A percentile compares a stretch with the other conserved stretches of the same genome.
phyloP scores from a whole-genome alignment of 2,797 vertebrate genomes.

The Sebastes nivosus region DNA sequence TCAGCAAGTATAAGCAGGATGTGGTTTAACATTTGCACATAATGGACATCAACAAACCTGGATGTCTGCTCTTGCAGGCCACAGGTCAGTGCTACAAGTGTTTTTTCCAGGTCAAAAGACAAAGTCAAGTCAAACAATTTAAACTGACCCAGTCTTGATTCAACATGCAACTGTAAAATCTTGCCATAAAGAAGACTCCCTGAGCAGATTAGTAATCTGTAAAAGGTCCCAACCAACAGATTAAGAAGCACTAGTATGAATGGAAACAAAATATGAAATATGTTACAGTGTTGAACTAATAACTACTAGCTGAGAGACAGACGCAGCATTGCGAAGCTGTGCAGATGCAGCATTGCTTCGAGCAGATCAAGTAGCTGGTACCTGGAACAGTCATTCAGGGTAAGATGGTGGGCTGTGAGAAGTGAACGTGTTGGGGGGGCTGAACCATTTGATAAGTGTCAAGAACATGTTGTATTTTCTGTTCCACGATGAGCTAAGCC shows the following conservation, averaged over 20 bases:
- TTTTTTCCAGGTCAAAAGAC: no score
- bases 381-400: neutral
- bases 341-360: neutral
- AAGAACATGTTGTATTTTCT: neutral
- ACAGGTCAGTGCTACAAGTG: neutral
- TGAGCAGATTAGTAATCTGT: constrained; percentile 21
- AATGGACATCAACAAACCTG: neutral
- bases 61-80: neutral
- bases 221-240: neutral
- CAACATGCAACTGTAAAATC: constrained; percentile 9
- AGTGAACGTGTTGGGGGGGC: neutral
- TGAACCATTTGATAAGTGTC: neutral
- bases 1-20: neutral
- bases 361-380: neutral
- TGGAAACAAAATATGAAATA: neutral
- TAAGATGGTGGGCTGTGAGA: neutral
- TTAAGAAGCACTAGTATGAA: neutral
- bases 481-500: constrained; percentile 11
- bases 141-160: neutral
- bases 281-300: neutral
- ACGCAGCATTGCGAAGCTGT: neutral
- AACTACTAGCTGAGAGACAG: neutral
- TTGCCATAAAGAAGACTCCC: constrained; percentile 22
- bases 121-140: neutral
- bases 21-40: neutral